Base-by-base conservation (phyloP, 2,888 invertebrate species). In the Liodrosophila aerea region DNA sequence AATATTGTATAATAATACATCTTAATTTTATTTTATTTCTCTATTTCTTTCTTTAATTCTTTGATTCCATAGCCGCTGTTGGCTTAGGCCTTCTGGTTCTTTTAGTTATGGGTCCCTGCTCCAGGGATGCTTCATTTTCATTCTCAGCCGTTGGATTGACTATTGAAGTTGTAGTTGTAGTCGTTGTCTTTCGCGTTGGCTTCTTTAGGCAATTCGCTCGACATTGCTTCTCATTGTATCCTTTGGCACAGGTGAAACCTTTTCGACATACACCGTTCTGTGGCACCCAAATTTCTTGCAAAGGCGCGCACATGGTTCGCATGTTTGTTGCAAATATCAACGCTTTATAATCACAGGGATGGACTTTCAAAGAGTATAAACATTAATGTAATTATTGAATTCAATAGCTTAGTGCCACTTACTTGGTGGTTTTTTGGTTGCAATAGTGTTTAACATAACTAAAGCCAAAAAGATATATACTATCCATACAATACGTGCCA, bases 271-370 rank as follows among this genome's bases (percentile, higher is more conserved):
- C 8, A 2, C 36, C 49, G 0, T 16, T 0, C 3, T 2, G 0
- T 0, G 29, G 0, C 12, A 49, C 36, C 47, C 53, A 67, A 12
- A 68, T 9, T 0, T 2, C 0, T 1, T 8, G 29, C 7, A 68
- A 18, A 0, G 67, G 67, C 1, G 9, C 9, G 16, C 67, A 67
- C 31, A 36, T 50, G 0, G 49, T 13, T 5, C 68, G 67, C 0
- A 5, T n/a, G n/a, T n/a, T n/a, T n/a, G n/a, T n/a, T n/a, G n/a
- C 7, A 18, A 29, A 47, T 1, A 61, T 1, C 4, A 34, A 11
- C 1, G 70, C 7, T 2, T 4, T 16, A 4, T 59, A 3, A 0
- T 7, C 1, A 11, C 73, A 73, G 4, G 41, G 30, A 12, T 49
- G 5, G 0, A 18, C 53, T 45, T 2, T 2, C 7, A 8, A 12